Conservation (phyloP, 2,888 invertebrate genomes). For the Epistrophe grossulariae region DNA sequence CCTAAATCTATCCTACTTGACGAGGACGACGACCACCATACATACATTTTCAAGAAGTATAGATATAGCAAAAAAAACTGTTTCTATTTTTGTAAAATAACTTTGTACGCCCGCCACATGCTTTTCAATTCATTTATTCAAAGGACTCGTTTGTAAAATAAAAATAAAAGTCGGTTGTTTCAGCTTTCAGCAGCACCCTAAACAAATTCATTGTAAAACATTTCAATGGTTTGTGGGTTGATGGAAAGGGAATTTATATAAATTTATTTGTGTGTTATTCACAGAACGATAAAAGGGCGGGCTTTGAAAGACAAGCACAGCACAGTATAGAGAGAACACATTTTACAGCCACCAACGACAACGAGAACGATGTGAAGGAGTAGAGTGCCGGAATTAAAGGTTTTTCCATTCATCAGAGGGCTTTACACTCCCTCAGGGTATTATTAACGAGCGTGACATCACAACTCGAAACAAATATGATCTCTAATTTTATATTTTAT, state of each 20-base stretch:
- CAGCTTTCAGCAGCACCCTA: slow-evolving; percentile 64
- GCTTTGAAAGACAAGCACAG: slow-evolving; percentile 27
- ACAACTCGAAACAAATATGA: slow-evolving; percentile 79
- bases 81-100: slow-evolving; percentile 38
- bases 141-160: slow-evolving; percentile 51
- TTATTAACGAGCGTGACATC: slow-evolving; percentile 83
- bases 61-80: slow-evolving; percentile 26
- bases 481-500: slow-evolving; percentile 73
- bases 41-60: slow-evolving; percentile 47
- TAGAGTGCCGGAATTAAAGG: slow-evolving; percentile 73
- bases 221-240: slow-evolving; percentile 35
- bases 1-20: slow-evolving; percentile 60
- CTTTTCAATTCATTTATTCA: slow-evolving; percentile 75
- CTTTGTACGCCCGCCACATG: slow-evolving; percentile 56
- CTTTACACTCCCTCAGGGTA: slow-evolving; percentile 80
- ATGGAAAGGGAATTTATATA: slow-evolving; percentile 24
- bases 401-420: slow-evolving; percentile 62
- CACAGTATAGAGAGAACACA: slow-evolving; percentile 61
- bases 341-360: slow-evolving; percentile 21
- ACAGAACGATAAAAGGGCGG: slow-evolving; percentile 63
- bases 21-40: slow-evolving; percentile 61
- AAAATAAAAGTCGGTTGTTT: slow-evolving; percentile 48
- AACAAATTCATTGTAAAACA: slow-evolving; percentile 56
- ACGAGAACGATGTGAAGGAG: neutral
- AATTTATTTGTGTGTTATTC: neutral